Conservation (phyloP, 2,113 vertebrate genomes). For the Smithornis capensis region DNA sequence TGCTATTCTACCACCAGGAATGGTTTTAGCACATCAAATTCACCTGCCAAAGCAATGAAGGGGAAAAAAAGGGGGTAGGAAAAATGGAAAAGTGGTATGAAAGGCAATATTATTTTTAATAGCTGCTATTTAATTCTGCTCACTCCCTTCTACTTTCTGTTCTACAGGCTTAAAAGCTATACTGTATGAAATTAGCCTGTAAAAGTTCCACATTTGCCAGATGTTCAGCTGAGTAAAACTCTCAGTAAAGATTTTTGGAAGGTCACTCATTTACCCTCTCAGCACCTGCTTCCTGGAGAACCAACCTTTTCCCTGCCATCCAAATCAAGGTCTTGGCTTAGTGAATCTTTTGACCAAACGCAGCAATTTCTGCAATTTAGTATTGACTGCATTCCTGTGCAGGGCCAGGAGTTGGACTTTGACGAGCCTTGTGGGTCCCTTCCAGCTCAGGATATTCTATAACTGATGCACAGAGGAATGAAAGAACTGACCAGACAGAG, state of each 20-base stretch:
- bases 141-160: neutral
- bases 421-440: neutral
- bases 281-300: neutral
- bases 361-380: neutral
- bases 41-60: neutral
- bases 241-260: neutral
- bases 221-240: neutral
- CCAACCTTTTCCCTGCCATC: neutral
- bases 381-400: neutral
- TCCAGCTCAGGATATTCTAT: neutral
- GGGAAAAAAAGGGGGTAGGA: neutral
- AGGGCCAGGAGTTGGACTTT: neutral
- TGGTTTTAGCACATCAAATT: neutral
- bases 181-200: neutral
- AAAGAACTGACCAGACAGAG: neutral
- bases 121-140: conserved; percentile 28
- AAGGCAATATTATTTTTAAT: conserved; percentile 9
- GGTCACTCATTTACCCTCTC: neutral
- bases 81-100: neutral
- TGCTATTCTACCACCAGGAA: neutral
- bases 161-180: conserved; percentile 18
- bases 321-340: neutral
- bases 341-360: neutral
- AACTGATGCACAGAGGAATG: neutral
- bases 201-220: neutral